Evolutionary conservation across 2,113 vertebrate genomes (phyloP).

Genomic region (Ia io): DNA sequence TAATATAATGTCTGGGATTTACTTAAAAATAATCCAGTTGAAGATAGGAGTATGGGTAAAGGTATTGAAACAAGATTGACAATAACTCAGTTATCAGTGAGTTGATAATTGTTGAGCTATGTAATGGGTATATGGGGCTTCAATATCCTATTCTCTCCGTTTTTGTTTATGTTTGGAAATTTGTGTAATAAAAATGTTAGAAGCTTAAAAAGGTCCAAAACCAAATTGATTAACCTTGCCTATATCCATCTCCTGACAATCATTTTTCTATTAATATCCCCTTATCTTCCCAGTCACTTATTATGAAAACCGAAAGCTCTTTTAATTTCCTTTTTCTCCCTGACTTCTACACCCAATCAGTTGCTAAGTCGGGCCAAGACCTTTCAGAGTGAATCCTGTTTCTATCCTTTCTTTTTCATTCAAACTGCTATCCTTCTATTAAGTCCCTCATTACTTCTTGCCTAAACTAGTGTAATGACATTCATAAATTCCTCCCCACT

Average conservation of each 20-base stretch:
- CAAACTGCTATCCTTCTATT: not conserved
- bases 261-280: not conserved
- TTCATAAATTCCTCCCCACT: not conserved
- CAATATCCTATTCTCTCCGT: not conserved
- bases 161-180: constrained; percentile 12
- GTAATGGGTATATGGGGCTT: not conserved
- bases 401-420: not conserved
- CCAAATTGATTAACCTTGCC: not conserved
- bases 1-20: not conserved
- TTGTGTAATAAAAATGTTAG: not conserved
- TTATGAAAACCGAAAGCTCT: not conserved
- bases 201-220: not conserved
- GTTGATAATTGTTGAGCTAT: not conserved
- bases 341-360: not conserved
- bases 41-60: not conserved
- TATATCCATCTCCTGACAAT: not conserved
- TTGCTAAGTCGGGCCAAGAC: not conserved
- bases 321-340: not conserved
- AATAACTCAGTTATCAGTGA: not conserved
- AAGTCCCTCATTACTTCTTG: not conserved
- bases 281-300: not conserved
- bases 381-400: not conserved
- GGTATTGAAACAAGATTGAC: not conserved
- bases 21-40: constrained; percentile 35
- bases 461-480: not conserved